These are phyloP conservation scores for Mesocricetus auratus DNA, from an alignment of 2,113 vertebrate species.

Conservation along the genomic window DNA sequence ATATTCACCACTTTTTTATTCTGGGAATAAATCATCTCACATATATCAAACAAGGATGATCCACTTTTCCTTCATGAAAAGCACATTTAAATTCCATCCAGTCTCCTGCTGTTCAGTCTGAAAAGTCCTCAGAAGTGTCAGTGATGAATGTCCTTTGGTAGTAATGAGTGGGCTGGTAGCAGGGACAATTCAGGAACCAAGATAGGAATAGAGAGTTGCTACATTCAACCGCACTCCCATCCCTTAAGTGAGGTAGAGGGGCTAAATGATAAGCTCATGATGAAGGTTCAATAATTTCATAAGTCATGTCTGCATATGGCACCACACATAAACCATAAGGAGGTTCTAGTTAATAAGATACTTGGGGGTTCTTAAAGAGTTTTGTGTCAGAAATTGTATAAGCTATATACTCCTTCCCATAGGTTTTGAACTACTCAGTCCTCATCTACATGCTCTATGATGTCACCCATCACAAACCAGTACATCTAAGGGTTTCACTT, in stretches of 20 bases:
- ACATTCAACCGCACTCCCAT: not conserved
- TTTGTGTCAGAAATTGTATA: too few relatives aligned
- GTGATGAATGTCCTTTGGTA: not conserved
- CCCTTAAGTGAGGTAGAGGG: not conserved
- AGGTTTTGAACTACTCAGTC: too few relatives aligned
- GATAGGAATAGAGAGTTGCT: not conserved
- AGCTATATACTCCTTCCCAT: not conserved
- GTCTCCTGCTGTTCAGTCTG: not conserved
- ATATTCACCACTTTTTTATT: not conserved
- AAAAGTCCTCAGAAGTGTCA: not conserved
- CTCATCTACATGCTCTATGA: not conserved
- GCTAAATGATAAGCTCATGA: not conserved
- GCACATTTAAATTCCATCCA: not conserved
- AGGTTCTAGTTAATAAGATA: too few relatives aligned
- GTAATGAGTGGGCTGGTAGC: not conserved
- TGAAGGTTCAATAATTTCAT: too few relatives aligned
- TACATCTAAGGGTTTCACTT: not conserved
- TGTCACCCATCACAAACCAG: not conserved
- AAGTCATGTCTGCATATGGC: not conserved
- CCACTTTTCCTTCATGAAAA: not conserved
- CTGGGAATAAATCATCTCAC: not conserved
- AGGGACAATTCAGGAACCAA: not conserved
- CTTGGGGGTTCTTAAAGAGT: not conserved
- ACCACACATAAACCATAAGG: not conserved
- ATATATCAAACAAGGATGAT: not conserved